Base-by-base conservation (phyloP, 2,797 vertebrate species). In the Brachyalestes nurse region DNA sequence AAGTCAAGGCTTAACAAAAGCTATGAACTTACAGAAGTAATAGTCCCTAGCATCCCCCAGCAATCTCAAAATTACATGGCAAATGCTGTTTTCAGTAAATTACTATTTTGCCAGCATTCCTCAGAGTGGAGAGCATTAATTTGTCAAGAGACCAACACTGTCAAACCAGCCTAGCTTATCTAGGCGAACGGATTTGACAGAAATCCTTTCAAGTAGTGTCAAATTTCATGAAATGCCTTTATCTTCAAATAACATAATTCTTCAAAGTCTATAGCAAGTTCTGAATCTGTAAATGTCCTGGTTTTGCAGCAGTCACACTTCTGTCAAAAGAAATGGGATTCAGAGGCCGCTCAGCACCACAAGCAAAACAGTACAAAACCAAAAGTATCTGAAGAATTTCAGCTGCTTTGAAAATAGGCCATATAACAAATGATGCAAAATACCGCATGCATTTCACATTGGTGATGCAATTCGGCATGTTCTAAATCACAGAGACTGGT, bases 41-140 rank as follows among this genome's bases (percentile, higher is more conserved):
- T 47, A 65, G 60, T 12, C 47, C 61, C 25, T 21, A 25, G 42
- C 13, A 53, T 34, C 58, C 23, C 53, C 58, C 34, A 53, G 23
- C 60, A 73, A 28, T 25, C 70, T 62, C 12, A 71, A 81, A 75
- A 75, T 81, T 34, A 82, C 45, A 76, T 4, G 51, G 62, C 79
- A 65, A 84, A 89, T n/a, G 21, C 83, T 47, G 25, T 49, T 53
- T 25, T 14, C 23, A 55, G 51, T 78, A 71, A 81, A 81, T 75
- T 70, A 58, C 61, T 58, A 73, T 62, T 81, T 81, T 76, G 66
- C 57, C 16, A n/a, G 1, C 53, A 58, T 70, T 61, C n/a, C 38
- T 77, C 14, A 51, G 42, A 73, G 73, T 47, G 23, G 10, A 21
- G 23, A 49, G 23, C 42, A 17, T 19, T 61, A 21, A 55, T 58